Evolutionary conservation across 2,113 vertebrate genomes (phyloP).

Genomic region (Lepisosteus oculatus): DNA sequence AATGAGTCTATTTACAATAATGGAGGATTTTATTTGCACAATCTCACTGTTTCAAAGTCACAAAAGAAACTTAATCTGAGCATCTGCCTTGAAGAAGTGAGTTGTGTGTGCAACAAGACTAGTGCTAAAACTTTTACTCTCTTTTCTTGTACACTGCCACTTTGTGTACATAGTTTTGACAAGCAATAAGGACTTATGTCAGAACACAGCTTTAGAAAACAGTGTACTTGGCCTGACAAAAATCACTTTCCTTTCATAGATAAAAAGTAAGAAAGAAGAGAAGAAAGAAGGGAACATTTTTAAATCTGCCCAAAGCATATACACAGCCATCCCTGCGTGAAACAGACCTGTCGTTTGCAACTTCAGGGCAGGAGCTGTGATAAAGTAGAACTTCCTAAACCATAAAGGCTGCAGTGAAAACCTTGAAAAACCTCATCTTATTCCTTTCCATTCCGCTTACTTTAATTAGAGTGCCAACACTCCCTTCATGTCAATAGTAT

Average conservation of each 20-base stretch:
- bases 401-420: conserved; percentile 6
- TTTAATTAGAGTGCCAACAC: conserved; percentile 26
- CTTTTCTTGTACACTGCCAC: neutral
- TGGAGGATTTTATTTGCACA: too few relatives aligned
- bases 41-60: too few relatives aligned
- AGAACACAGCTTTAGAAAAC: neutral
- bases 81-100: too few relatives aligned
- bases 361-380: conserved; percentile 4
- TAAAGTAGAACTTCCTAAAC: conserved; percentile 15
- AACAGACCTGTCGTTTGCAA: conserved; percentile 2
- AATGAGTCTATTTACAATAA: too few relatives aligned
- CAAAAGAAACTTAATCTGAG: too few relatives aligned
- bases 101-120: neutral
- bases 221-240: neutral
- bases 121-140: neutral
- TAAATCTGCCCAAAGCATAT: neutral
- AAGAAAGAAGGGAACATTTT: neutral
- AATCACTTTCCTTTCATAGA: neutral
- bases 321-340: neutral
- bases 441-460: conserved; percentile 20
- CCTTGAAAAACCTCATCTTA: conserved; percentile 27
- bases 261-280: neutral
- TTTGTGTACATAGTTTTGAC: neutral
- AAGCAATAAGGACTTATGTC: neutral
- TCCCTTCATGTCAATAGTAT: conserved; percentile 13